Base-by-base conservation (phyloP, 1,140 invertebrate genomes). In the Nephotettix cincticeps region DNA sequence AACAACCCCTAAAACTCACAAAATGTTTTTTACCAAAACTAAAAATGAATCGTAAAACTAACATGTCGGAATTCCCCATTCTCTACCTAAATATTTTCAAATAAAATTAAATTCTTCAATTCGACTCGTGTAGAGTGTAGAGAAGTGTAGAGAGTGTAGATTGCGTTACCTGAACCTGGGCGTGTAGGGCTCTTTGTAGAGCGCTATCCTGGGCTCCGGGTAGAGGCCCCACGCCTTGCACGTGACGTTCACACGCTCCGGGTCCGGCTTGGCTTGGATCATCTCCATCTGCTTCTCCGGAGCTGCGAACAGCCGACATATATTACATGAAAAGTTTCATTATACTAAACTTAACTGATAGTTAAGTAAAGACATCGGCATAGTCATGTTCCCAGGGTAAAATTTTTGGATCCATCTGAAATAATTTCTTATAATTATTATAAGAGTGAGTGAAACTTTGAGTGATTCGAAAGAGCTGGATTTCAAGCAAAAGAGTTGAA, bases 181-280 rank as follows among this genome's bases (percentile, higher is more conserved):
- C 47, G 47, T 51, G 47, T 51, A 51, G 21, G 47, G 47, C 3
- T 66, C 64, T 23, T 36, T 66, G 40, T 66, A 66, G 58, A 86
- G 79, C 19, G 77, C 78, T 63, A 86, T 79, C 40, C 83, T 81
- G n/a, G 85, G 84, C 69, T 79, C 81, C 0, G 85, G 85, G 54
- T 77, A 86, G 6, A 86, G 80, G 0, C 84, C 83, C 78, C 84
- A 81, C 0, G 81, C 84, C 1, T 78, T 79, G 71, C 84, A 86
- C 19, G 84, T 81, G 3, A 86, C 80, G 74, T 85, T 82, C 51
- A 85, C 75, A 23, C 76, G 79, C 9, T 79, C 80, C 11, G 80
- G 79, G 3, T 77, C 77, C 0, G 82, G 73, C 28, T 81, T 76
- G 68, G 82, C 80, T 72, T 81, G 79, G 32, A 80, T 79, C 78